A percentile compares a stretch with the other conserved stretches of the same genome.
Evolutionary conservation across 2,113 vertebrate species (phyloP).

Genomic region (Osmerus mordax): DNA sequence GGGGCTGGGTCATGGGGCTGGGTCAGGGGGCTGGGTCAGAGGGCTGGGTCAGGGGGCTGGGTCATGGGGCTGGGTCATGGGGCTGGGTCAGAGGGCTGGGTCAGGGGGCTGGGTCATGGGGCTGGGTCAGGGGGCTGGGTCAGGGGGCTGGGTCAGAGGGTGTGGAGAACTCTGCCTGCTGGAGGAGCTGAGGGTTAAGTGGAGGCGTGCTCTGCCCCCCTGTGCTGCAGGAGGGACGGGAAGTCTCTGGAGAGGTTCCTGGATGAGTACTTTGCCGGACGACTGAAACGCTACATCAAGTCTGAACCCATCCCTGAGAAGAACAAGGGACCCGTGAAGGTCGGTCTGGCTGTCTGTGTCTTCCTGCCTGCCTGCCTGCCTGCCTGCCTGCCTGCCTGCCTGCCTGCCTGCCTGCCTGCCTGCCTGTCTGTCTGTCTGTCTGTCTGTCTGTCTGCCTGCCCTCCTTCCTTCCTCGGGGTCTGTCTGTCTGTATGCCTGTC

Average conservation of each 20-base stretch:
- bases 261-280: conserved; percentile 65
- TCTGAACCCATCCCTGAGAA: conserved; percentile 68
- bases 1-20: too few relatives aligned
- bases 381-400: background rate
- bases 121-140: too few relatives aligned
- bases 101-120: conserved; percentile 25
- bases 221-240: conserved; percentile 69
- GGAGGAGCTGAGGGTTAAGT: too few relatives aligned
- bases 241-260: conserved; percentile 69
- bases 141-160: too few relatives aligned
- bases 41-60: too few relatives aligned
- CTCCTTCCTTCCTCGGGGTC: background rate
- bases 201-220: background rate
- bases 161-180: too few relatives aligned
- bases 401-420: too few relatives aligned
- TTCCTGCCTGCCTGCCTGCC: background rate
- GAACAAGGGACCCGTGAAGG: conserved; percentile 66
- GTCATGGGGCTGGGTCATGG: too few relatives aligned
- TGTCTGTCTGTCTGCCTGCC: too few relatives aligned
- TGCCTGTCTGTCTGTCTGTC: too few relatives aligned
- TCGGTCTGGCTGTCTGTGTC: conserved; percentile 27
- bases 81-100: conserved; percentile 26
- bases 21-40: too few relatives aligned
- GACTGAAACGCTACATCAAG: conserved; percentile 69
- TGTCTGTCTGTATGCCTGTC: too few relatives aligned